Evolutionary conservation across 2,797 vertebrate species (phyloP).

Genomic region (Neopelma chrysocephalum): DNA sequence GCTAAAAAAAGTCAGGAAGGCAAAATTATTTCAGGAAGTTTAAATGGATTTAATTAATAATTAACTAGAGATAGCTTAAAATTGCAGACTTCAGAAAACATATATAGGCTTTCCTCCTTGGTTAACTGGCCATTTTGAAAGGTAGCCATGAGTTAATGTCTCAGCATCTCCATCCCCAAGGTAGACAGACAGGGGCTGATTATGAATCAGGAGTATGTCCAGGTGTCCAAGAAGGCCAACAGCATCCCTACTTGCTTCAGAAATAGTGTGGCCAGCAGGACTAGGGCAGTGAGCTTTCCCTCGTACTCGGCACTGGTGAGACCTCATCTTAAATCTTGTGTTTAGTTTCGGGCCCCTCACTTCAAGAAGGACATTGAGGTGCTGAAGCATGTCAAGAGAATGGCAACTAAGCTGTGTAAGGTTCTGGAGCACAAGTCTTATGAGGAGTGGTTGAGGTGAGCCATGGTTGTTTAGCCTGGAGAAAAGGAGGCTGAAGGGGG

Average conservation of each 20-base stretch:
- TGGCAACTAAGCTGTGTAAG: fast-evolving
- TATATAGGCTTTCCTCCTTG: neutral
- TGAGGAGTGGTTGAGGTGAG: neutral
- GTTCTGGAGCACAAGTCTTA: neutral
- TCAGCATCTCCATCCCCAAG: neutral
- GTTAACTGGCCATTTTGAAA: neutral
- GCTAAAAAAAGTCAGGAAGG: neutral
- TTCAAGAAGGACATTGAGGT: neutral
- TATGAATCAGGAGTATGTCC: too few relatives aligned
- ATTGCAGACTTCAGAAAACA: neutral
- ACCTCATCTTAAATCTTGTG: fast-evolving
- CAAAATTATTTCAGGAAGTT: neutral
- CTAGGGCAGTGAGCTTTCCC: fast-evolving
- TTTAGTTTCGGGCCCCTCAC: neutral
- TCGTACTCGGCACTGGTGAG: fast-evolving
- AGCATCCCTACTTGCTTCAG: neutral
- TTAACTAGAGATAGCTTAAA: neutral
- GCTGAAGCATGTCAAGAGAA: fast-evolving
- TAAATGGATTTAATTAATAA: neutral
- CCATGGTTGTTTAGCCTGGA: neutral
- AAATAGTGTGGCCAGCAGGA: fast-evolving
- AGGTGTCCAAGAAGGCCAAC: neutral
- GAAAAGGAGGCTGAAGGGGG: neutral
- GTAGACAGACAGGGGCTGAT: neutral
- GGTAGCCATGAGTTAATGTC: neutral